A percentile compares a stretch with the other conserved stretches of the same genome.
phyloP scores from a whole-genome alignment of 2,888 invertebrate genomes.

The Chymomyza procnemis region DNA sequence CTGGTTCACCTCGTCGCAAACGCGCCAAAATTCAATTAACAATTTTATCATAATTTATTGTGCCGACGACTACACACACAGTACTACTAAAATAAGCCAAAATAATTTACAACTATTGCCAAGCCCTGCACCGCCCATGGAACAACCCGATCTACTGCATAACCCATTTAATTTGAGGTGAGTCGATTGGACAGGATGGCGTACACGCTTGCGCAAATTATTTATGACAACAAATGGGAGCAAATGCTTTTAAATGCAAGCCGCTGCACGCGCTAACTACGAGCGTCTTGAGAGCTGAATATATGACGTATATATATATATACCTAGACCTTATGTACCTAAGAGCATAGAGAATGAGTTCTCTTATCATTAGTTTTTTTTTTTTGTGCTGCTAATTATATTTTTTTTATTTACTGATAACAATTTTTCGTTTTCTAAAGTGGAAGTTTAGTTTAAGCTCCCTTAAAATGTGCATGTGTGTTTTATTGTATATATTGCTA shows the following conservation, averaged over 20 bases:
- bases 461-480: neutral
- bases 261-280: constrained; percentile 24
- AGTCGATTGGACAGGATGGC: constrained; percentile 24
- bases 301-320: neutral
- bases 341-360: neutral
- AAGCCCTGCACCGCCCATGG: neutral
- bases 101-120: constrained; percentile 10
- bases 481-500: neutral
- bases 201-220: constrained; percentile 39
- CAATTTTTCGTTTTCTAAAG: constrained; percentile 43
- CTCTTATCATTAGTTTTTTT: constrained; percentile 48
- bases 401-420: constrained; percentile 59
- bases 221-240: constrained; percentile 37
- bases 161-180: neutral
- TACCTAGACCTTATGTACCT: neutral
- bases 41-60: constrained; percentile 71
- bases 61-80: constrained; percentile 41
- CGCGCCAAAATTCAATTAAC: constrained; percentile 64
- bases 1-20: constrained; percentile 49
- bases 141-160: neutral
- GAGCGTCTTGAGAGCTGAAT: constrained; percentile 18
- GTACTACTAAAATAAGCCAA: constrained; percentile 10
- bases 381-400: constrained; percentile 43
- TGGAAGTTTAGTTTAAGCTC: constrained; percentile 54
- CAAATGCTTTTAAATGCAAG: constrained; percentile 4